phyloP scores from a whole-genome alignment of 2,888 invertebrate genomes.

The Rhopalosiphum nymphaeae region DNA sequence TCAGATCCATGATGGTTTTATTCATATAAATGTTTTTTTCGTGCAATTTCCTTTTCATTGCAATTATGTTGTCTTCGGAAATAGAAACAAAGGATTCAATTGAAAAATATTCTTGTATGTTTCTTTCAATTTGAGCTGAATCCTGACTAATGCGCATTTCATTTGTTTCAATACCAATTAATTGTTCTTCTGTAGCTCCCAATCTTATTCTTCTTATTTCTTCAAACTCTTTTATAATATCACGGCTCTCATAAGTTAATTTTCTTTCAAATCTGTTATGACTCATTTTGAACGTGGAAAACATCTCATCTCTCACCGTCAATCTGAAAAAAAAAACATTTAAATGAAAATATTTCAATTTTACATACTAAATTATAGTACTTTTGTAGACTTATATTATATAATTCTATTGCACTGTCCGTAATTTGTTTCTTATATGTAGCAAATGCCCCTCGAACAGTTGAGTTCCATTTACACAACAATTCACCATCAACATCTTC shows the following conservation, averaged over 20 bases:
- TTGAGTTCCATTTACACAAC: neutral
- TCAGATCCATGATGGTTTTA: neutral
- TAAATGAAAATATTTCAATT: neutral
- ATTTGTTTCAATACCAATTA: neutral
- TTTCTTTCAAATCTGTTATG: neutral
- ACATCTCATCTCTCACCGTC: neutral
- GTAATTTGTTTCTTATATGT: conserved; percentile 1
- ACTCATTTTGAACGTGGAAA: neutral
- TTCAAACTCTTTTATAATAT: neutral
- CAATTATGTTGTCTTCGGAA: neutral
- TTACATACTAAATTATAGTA: neutral
- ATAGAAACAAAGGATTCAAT: neutral
- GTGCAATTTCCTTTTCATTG: neutral
- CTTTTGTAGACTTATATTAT: neutral
- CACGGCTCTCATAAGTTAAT: neutral
- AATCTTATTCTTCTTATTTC: neutral
- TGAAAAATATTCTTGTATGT: too few relatives aligned
- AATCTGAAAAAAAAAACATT: neutral
- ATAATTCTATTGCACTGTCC: neutral
- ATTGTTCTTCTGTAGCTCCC: neutral
- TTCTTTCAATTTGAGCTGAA: neutral
- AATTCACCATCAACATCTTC: neutral
- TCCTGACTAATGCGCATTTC: neutral
- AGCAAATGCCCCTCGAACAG: neutral
- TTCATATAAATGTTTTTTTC: conserved; percentile 18